Evolutionary conservation across 2,113 vertebrate species (phyloP).

Genomic region (Canis aureus): DNA sequence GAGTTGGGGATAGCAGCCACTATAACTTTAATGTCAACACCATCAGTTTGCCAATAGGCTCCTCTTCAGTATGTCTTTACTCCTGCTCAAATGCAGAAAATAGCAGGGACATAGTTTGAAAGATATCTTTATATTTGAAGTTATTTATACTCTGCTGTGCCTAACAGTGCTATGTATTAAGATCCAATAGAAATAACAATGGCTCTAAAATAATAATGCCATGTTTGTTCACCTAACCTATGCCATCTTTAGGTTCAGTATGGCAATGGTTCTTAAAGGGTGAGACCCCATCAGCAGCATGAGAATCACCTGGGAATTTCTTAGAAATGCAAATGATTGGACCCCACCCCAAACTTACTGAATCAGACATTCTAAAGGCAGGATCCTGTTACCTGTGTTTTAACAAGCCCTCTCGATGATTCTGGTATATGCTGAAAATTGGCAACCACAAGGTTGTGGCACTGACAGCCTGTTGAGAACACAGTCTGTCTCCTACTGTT

Average conservation of each 20-base stretch:
- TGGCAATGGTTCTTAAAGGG: neutral
- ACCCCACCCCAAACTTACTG: neutral
- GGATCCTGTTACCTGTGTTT: neutral
- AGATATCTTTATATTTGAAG: neutral
- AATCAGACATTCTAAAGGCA: neutral
- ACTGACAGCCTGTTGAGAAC: neutral
- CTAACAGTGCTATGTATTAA: neutral
- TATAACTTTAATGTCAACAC: neutral
- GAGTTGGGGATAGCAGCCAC: neutral
- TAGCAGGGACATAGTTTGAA: neutral
- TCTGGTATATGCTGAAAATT: neutral
- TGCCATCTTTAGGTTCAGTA: neutral
- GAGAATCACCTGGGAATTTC: neutral
- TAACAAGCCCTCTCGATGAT: neutral
- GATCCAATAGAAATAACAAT: neutral
- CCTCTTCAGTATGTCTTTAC: neutral
- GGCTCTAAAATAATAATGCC: neutral
- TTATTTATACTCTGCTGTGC: neutral
- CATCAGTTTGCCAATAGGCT: neutral
- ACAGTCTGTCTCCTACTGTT: neutral
- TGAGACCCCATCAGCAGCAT: neutral
- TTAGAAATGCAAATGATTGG: neutral
- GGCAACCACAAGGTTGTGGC: neutral
- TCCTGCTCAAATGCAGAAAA: neutral
- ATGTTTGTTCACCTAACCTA: neutral